Base-by-base conservation (phyloP, 2,888 invertebrate species). In the Phyto melanocephala region DNA sequence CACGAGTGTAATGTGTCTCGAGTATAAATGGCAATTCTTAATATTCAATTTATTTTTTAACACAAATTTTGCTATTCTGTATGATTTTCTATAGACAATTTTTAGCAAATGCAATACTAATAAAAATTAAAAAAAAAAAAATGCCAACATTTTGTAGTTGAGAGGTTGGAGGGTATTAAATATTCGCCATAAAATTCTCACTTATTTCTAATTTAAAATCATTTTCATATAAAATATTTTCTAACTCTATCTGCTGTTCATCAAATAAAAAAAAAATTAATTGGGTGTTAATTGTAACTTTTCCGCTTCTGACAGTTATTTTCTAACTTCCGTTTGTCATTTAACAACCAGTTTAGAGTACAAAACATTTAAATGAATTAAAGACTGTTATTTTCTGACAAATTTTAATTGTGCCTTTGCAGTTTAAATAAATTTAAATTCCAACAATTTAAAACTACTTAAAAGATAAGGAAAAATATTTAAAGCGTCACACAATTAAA, bases 321-420 rank as follows among this genome's bases (percentile, higher is more conserved):
- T 47, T 37, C n/a, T 20, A 24, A 60, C 65, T 68, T 76, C 68
- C 76, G 76, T 68, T 68, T 52, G 20, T 28, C 47, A 52, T 76
- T 60, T 60, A 67, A 24, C 11, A 45, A 15, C 20, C 3, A 47
- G 37, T 6, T 52, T 20, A 11, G 8, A 35, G 20, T 20, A 2
- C 3, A 17, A 75, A 65, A 8, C 15, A 45, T 15, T 35, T 70
- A 20, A 45, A 56, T 28, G 13, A 35, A 42, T 28, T 74, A 2
- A n/a, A n/a, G n/a, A 56, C 47, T 17, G 50, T 67, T 76, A 58
- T 37, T 76, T 60, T 76, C 56, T n/a, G 58, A 58, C 37, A 56
- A 76, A 76, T 58, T 58, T 24, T 40, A 3, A 50, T 28, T 42
- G 10, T 3, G 11, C n/a, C 15, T 37, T 60, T 47, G 33, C 15